Conservation (phyloP, 2,113 vertebrate genomes). For the Barbus barbus region DNA sequence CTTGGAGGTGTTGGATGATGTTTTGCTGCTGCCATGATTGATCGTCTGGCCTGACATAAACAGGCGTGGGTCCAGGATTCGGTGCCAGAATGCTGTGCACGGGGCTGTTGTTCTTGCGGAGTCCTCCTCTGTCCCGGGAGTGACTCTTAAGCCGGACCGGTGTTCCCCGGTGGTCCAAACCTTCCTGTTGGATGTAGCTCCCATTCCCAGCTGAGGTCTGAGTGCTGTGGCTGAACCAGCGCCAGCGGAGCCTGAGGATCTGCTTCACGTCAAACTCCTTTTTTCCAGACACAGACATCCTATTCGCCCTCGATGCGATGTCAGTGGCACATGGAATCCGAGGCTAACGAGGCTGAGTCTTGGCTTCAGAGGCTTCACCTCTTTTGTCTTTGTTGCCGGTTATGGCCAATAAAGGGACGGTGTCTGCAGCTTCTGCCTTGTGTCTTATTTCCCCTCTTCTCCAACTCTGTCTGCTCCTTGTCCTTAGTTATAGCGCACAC, state of each 20-base stretch:
- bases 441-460: conserved; percentile 61
- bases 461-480: conserved; percentile 70
- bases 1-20: conserved; percentile 80
- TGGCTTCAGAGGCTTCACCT: conserved; percentile 65
- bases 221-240: conserved; percentile 95
- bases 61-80: conserved; percentile 80
- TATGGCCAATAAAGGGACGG: conserved; percentile 60
- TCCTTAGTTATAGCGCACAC: conserved; percentile 80
- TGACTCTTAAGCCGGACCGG: conserved; percentile 89
- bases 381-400: conserved; percentile 59
- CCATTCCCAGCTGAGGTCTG: conserved; percentile 83
- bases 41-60: conserved; percentile 77
- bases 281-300: conserved; percentile 93
- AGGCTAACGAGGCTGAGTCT: conserved; percentile 65
- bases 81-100: conserved; percentile 86
- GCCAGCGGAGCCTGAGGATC: conserved; percentile 94
- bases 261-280: conserved; percentile 98
- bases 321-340: conserved; percentile 61
- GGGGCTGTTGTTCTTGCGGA: conserved; percentile 85
- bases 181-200: conserved; percentile 92
- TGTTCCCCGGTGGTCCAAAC: conserved; percentile 87
- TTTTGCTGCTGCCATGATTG: conserved; percentile 85
- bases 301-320: conserved; percentile 67
- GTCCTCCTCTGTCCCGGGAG: conserved; percentile 85
- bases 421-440: conserved; percentile 76